A percentile compares a stretch with the other conserved stretches of the same genome.
These are phyloP conservation scores for Lethocerus indicus DNA, from an alignment of 1,140 invertebrate species.

Conservation along the genomic window DNA sequence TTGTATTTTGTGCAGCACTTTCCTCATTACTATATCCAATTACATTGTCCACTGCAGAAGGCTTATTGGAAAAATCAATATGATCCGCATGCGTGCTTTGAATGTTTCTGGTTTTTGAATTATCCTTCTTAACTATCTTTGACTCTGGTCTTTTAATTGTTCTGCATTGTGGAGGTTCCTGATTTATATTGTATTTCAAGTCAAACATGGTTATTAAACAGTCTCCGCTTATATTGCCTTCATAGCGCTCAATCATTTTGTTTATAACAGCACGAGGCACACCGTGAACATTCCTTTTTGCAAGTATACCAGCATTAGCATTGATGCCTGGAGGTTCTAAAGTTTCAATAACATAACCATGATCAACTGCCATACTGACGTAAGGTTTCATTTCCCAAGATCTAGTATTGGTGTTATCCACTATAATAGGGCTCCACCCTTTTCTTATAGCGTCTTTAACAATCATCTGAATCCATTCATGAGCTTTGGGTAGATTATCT, in stretches of 20 bases:
- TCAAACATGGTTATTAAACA: too few species aligned
- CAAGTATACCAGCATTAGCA: conserved; percentile 40
- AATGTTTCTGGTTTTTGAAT: too few species aligned
- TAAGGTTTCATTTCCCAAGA: conserved; percentile 68
- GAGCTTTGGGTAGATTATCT: conserved; percentile 41
- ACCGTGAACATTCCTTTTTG: conserved; percentile 39
- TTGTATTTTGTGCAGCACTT: too few species aligned
- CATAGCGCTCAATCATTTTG: conserved; percentile 47
- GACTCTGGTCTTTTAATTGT: too few species aligned
- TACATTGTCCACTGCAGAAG: too few species aligned
- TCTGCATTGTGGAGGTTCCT: too few species aligned
- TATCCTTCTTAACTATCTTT: too few species aligned
- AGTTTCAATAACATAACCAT: conserved; percentile 55
- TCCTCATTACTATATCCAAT: too few species aligned
- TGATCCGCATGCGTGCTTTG: too few species aligned
- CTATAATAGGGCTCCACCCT: conserved; percentile 54
- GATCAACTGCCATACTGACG: conserved; percentile 32
- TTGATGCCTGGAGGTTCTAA: conserved; percentile 59
- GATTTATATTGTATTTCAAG: too few species aligned
- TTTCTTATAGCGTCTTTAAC: conserved; percentile 31
- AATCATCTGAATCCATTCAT: conserved; percentile 45
- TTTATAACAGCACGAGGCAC: conserved; percentile 44
- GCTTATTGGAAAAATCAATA: too few species aligned
- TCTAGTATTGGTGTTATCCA: conserved; percentile 74
- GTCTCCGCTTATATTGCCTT: conserved; percentile 26